Base-by-base conservation (phyloP, 2,888 invertebrate species). In the Dascillus cervinus region DNA sequence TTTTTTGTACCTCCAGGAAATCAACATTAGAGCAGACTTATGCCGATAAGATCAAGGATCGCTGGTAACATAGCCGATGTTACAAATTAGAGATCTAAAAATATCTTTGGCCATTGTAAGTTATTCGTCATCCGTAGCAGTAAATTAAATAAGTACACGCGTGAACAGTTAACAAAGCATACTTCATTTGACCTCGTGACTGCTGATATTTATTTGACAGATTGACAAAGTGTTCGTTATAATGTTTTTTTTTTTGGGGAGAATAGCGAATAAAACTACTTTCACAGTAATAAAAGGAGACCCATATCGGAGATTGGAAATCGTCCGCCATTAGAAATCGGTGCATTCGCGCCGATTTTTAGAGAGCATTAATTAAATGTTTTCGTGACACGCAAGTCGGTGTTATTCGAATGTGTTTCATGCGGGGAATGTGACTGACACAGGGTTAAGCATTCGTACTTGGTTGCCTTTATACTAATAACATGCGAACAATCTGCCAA, bases 81-180 rank as follows among this genome's bases (percentile, higher is more conserved):
- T 31, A 24, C 27, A 28, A 25, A 29, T 37, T 37, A 37, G 28
- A 23, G 29, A 30, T 26, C 34, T 34, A 34, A 31, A 34, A 38
- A 37, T 37, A 37, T 26, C 32, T 29, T 17, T n/a, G n/a, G n/a
- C 5, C 29, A 29, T 34, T 28, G 30, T 34, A 27, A 26, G 13
- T 26, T 22, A 30, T 19, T 15, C 26, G 26, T 19, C 24, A 33
- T 19, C 25, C 25, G 25, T 28, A 19, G 32, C 32, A 37, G 25
- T 37, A 37, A 37, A 37, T 37, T 33, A 29, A 37, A 33, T 37
- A 37, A 32, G 37, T 33, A 25, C 27, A 37, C 22, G 32, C 37
- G 28, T 37, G 28, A 29, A n/a, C 19, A 33, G 37, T 29, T 37
- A 32, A 32, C 37, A 33, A 37, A 32, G 32, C 32, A 29, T 37